A percentile compares a stretch with the other conserved stretches of the same genome.
Evolutionary conservation across 2,113 vertebrate genomes (phyloP).

Genomic region (Caranx ignobilis): DNA sequence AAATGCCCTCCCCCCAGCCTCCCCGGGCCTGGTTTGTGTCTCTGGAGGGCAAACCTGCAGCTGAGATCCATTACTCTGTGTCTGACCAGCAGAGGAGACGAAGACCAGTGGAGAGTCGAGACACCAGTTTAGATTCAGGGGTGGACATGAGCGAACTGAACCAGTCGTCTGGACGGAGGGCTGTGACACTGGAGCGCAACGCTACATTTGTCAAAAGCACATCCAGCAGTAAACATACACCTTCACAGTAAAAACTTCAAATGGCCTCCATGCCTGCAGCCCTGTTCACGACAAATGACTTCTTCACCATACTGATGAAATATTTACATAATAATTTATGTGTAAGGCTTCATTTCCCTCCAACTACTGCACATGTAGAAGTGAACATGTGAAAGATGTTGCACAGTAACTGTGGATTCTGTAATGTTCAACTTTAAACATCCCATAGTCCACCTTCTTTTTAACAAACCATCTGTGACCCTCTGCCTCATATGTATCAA

Average conservation of each 20-base stretch:
- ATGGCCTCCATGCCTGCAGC: neutral
- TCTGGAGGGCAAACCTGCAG: slow-evolving; percentile 90
- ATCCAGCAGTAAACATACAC: slow-evolving; percentile 79
- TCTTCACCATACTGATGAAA: neutral
- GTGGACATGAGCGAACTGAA: slow-evolving; percentile 93
- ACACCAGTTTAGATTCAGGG: slow-evolving; percentile 93
- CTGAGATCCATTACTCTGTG: slow-evolving; percentile 90
- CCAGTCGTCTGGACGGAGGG: slow-evolving; percentile 76
- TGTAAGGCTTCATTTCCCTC: neutral
- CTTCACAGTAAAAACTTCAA: slow-evolving; percentile 22
- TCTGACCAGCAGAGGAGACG: slow-evolving; percentile 89
- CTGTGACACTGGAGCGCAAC: slow-evolving; percentile 84
- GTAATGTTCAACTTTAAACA: neutral
- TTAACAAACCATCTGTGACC: neutral
- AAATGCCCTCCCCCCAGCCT: slow-evolving; percentile 85
- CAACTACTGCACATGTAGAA: neutral
- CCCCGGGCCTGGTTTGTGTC: slow-evolving; percentile 95
- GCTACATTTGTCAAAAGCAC: slow-evolving; percentile 89
- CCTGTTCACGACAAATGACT: neutral
- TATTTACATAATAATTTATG: neutral
- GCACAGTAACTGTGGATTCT: too few species aligned
- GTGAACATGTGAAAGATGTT: too few species aligned
- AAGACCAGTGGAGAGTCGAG: slow-evolving; percentile 88
- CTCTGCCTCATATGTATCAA: neutral
- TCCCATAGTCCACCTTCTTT: neutral